Evolutionary conservation across 2,113 vertebrate species (phyloP), one percentile per base, ranked within the genome.

Genomic region (Microtus oregoni): DNA sequence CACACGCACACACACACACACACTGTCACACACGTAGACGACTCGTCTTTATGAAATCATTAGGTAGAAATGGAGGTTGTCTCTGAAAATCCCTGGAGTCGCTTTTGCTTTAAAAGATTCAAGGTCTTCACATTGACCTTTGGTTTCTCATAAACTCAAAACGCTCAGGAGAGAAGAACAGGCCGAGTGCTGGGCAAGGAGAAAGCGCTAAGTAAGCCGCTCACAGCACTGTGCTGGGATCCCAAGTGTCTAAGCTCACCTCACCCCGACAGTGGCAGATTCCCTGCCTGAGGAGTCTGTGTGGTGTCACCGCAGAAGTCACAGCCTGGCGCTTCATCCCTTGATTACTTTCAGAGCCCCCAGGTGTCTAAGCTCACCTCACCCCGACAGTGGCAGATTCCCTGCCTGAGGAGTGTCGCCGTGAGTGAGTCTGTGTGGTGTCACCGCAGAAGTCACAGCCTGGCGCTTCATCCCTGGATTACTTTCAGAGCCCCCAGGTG

Each of bases 21-120:
- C 2, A 41, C 24, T 13, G 52, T 38, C 14, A 47, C 26, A 63
- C 47, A 44, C 65, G 19, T 19, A 76, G 61, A 58, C 30, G 81
- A 44, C 78, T 92, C 41, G 72, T 76, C 61, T 76, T 86, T 70
- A 12, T 55, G 63, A 93, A 94, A 85, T 41, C 41, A 90, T 81
- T 78, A 83, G 52, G 26, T 14, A 73, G 65, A 92, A 9, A 11
- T 63, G 73, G 52, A 81, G 10, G 30, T 89, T 86, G n/a, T 70
- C 61, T 22, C 0, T 86, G 13, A 50, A 58, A 70, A 86, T 9
- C 11, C 73, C 63, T 4, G 15, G 86, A 52, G 30, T 93, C 73
- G 72, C 24, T 70, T 91, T 72, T 86, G 9, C 30, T 61, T 32
- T 28, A 20, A 81, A 63, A 11, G 81, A 19, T 61, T 22, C 73